A percentile compares a stretch with the other conserved stretches of the same genome.
These are phyloP conservation scores for Pharmacophagus antenor DNA, from an alignment of 2,888 invertebrate species.

Conservation along the genomic window DNA sequence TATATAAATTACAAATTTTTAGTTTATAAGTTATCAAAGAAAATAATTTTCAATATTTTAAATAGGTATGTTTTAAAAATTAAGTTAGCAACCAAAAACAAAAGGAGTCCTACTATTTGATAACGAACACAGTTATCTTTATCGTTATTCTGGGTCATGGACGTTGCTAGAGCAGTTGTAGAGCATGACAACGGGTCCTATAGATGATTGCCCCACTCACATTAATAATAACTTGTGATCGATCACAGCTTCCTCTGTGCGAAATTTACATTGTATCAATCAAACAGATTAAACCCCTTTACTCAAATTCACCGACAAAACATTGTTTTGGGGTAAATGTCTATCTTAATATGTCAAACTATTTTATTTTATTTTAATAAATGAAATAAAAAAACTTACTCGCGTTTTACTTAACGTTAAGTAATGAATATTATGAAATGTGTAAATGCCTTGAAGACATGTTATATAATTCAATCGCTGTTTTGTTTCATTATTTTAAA, in stretches of 20 bases:
- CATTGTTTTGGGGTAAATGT: background rate
- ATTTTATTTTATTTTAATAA: background rate
- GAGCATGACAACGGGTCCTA: constrained; percentile 20
- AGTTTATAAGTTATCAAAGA: no score
- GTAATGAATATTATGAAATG: no score
- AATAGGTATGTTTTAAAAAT: background rate
- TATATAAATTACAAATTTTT: no score
- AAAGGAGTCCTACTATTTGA: background rate
- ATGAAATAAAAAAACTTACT: no score
- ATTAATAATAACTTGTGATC: constrained; percentile 20
- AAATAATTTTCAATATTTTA: background rate
- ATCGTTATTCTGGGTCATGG: constrained; percentile 28
- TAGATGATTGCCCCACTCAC: constrained; percentile 25
- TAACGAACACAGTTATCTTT: constrained; percentile 10
- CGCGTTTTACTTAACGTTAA: no score
- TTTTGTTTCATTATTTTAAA: no score
- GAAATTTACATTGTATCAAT: constrained; percentile 10
- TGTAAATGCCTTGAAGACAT: no score
- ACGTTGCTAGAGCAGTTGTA: constrained; percentile 20
- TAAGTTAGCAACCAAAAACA: background rate
- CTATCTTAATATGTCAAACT: background rate
- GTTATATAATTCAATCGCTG: no score
- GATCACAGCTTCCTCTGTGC: constrained; percentile 14
- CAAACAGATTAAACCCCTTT: background rate
- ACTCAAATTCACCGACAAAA: background rate